Evolutionary conservation across 2,888 invertebrate species (phyloP), one percentile per base, ranked within the genome.

Genomic region (Boloria selene): DNA sequence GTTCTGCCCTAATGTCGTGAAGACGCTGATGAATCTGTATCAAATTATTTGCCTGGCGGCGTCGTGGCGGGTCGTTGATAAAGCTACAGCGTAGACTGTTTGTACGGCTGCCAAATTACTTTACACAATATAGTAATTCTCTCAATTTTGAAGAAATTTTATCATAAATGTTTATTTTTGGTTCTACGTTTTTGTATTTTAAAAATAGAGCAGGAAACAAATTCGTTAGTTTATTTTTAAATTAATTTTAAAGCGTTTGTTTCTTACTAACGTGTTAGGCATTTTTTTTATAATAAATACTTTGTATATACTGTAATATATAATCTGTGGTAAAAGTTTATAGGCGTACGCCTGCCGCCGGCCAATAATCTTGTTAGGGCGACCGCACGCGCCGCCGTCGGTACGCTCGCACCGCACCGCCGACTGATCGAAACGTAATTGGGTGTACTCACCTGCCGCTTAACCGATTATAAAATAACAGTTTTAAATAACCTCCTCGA

Each of bases 381-480:
- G 78, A 84, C 87, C 85, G 82, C 86, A 85, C 82, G 80, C 87
- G 87, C 82, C 78, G 74, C 75, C 70, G 72, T 71, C 67, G 68
- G 65, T 68, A 47, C 63, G 65, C 68, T 53, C 68, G 69, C 78
- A 75, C 75, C 63, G 56, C 66, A 65, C 54, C 72, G 65, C 79
- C 75, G 75, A 74, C 83, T 87, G 86, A 90, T 90, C 88, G 87
- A 87, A 86, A 85, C 79, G 75, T 90, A 90, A 90, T 90, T 89
- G 87, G 80, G 79, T 82, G 79, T 79, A 78, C 79, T 85, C 82
- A 87, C 85, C 85, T 86, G 83, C 77, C 78, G 78, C 79, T 81
- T 74, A 67, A 52, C 63, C 70, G 72, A 74, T 75, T 77, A 75
- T 74, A 69, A 74, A 74, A 72, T 75, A 73, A 73, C 72, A 66